Percentiles rank a stretch among this genome's conserved stretches.
Conservation (phyloP, 2,113 vertebrate genomes). For the Hemibagrus wyckioides region DNA sequence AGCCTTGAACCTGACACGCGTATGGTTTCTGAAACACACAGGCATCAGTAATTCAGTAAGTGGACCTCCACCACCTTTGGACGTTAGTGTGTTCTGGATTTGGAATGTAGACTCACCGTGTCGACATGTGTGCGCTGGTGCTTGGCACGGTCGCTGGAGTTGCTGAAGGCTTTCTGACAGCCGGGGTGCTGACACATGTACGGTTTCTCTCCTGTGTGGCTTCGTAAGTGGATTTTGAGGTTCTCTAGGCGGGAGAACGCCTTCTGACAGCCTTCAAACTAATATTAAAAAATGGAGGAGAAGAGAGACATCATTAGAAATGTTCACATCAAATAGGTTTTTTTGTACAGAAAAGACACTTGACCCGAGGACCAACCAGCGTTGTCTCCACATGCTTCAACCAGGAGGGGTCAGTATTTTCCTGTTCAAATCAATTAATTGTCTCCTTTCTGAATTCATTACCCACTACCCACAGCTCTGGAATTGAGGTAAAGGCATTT, state of each 20-base stretch:
- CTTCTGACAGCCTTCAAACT: constrained; percentile 97
- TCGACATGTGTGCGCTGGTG: constrained; percentile 96
- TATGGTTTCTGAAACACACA: constrained; percentile 88
- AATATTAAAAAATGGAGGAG: constrained; percentile 19
- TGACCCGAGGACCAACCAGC: constrained; percentile 12
- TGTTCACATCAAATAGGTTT: background rate
- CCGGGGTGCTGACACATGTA: constrained; percentile 92
- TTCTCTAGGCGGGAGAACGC: constrained; percentile 97
- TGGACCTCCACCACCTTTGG: background rate
- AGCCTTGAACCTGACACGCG: constrained; percentile 93
- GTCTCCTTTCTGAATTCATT: background rate
- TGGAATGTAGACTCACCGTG: constrained; percentile 65
- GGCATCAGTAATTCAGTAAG: background rate
- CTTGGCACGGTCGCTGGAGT: constrained; percentile 96
- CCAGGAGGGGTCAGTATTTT: constrained; percentile 73
- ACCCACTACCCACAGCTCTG: constrained; percentile 2
- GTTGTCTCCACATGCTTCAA: constrained; percentile 31
- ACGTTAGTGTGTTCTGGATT: background rate
- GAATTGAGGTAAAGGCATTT: background rate
- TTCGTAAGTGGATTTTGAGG: constrained; percentile 95
- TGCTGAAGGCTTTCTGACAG: constrained; percentile 97
- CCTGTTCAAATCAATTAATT: constrained; percentile 43
- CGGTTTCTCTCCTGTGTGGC: constrained; percentile 94
- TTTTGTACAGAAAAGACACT: background rate
- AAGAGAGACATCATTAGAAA: background rate